These are phyloP conservation scores for Megalopta genalis DNA, from an alignment of 1,140 invertebrate genomes.

Conservation along the genomic window DNA sequence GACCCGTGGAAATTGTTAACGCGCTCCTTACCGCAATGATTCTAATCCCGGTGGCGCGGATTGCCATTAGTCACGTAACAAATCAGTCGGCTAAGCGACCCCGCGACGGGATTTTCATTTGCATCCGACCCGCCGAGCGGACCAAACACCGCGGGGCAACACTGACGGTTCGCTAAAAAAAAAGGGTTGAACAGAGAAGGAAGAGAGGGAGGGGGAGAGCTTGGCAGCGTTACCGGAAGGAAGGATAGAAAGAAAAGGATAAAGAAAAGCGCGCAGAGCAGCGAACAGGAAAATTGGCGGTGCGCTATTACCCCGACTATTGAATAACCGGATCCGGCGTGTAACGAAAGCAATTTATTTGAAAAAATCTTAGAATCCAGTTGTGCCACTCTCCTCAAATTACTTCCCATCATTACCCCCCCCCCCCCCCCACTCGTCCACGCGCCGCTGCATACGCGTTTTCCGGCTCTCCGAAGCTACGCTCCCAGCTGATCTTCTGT, in stretches of 20 bases:
- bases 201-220: neutral
- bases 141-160: neutral
- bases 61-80: constrained; percentile 14
- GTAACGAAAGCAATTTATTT: no score
- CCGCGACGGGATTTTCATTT: constrained; percentile 1
- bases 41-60: constrained; percentile 15
- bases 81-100: constrained; percentile 16
- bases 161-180: no score
- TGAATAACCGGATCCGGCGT: no score
- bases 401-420: no score
- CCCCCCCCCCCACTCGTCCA: no score
- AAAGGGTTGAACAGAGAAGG: no score
- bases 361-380: no score
- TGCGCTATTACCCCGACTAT: neutral
- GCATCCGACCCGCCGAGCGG: neutral
- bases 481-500: no score
- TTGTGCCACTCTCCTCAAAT: no score
- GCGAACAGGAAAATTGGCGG: neutral
- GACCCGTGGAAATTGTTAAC: constrained; percentile 22
- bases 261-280: neutral
- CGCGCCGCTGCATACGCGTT: no score
- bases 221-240: neutral
- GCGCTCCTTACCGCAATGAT: constrained; percentile 26
- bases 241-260: neutral
- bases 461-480: no score